Evolutionary conservation across 2,888 invertebrate species (phyloP).

Genomic region (Pimpla rufipes): DNA sequence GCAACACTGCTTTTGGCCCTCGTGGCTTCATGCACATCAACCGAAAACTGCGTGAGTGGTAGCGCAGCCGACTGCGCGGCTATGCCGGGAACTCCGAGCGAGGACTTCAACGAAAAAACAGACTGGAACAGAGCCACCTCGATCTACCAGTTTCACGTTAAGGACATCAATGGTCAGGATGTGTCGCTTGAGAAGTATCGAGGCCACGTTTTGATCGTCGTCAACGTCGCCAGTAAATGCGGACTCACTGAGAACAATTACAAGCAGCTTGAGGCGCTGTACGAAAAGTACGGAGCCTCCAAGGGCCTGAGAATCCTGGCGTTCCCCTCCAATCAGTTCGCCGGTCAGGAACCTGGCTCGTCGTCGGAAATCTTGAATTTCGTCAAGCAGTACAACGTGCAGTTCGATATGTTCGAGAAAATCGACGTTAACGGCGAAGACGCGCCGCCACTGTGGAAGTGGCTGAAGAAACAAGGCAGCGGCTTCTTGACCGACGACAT

Average conservation of each 20-base stretch:
- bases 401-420: conserved; percentile 70
- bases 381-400: conserved; percentile 61
- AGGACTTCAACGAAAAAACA: conserved; percentile 77
- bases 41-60: conserved; percentile 58
- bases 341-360: conserved; percentile 84
- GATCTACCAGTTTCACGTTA: conserved; percentile 93
- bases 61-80: conserved; percentile 60
- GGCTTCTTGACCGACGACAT: conserved; percentile 88
- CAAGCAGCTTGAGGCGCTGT: conserved; percentile 91
- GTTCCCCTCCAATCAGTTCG: conserved; percentile 91
- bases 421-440: conserved; percentile 83
- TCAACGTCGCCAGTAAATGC: conserved; percentile 95
- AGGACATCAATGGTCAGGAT: conserved; percentile 93
- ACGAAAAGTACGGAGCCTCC: conserved; percentile 90
- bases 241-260: conserved; percentile 93
- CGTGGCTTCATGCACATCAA: conserved; percentile 29
- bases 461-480: conserved; percentile 80
- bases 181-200: conserved; percentile 92
- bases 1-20: conserved; percentile 50
- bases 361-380: conserved; percentile 67
- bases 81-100: neutral
- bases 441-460: conserved; percentile 85
- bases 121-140: conserved; percentile 89
- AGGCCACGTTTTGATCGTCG: conserved; percentile 92
- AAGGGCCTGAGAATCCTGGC: conserved; percentile 89